Percentiles rank a stretch among this genome's conserved stretches.
phyloP scores from a whole-genome alignment of 2,888 invertebrate species.

The Formica aserva region DNA sequence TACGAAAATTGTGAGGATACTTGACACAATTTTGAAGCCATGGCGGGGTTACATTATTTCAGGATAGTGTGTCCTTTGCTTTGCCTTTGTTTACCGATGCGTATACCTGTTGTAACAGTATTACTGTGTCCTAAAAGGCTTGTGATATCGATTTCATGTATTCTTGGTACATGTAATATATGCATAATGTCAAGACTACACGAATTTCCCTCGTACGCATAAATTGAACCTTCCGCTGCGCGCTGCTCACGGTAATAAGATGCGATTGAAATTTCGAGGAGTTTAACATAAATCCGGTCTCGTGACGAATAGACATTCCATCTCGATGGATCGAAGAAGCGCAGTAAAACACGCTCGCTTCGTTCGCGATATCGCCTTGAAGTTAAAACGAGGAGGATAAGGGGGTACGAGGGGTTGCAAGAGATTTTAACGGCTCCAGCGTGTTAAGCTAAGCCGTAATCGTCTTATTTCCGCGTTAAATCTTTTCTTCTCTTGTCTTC shows the following conservation, averaged over 20 bases:
- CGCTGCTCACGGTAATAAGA: conserved; percentile 1
- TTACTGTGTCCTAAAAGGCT: conserved; percentile 10
- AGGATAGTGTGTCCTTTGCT: neutral
- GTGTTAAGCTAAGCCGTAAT: conserved; percentile 82
- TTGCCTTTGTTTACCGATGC: conserved; percentile 22
- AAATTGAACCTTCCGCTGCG: neutral
- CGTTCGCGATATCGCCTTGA: conserved; percentile 16
- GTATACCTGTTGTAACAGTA: neutral
- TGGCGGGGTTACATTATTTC: neutral
- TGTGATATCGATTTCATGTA: conserved; percentile 10
- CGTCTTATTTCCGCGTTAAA: conserved; percentile 84
- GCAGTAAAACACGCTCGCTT: conserved; percentile 6
- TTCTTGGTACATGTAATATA: neutral
- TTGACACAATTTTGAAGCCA: neutral
- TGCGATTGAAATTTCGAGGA: conserved; percentile 5
- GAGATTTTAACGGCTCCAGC: conserved; percentile 61
- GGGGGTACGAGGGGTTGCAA: conserved; percentile 18
- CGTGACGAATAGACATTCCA: conserved; percentile 6
- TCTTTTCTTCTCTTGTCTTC: conserved; percentile 73
- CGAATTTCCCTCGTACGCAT: neutral
- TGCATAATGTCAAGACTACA: neutral
- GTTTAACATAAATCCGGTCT: conserved; percentile 19
- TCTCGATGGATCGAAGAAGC: conserved; percentile 3
- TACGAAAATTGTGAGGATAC: neutral
- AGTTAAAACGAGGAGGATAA: conserved; percentile 28